Base-by-base conservation (phyloP, 1,140 invertebrate genomes). In the Calosoma granatense region DNA sequence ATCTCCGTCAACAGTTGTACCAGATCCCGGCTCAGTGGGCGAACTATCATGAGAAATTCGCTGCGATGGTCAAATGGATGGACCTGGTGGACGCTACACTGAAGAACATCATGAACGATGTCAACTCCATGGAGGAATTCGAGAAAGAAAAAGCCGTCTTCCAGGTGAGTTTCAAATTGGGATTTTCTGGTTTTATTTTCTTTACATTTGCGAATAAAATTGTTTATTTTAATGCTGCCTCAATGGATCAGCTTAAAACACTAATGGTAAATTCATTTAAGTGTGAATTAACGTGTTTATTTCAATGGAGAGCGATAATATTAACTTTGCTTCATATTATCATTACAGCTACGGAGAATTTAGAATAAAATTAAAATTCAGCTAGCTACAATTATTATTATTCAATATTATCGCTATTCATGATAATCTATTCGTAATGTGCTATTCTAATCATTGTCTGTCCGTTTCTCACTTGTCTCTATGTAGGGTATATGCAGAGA, bases 11-110 rank as follows among this genome's bases (percentile, higher is more conserved):
- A 56, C 86, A 92, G 58, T 70, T 96, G 23, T 85, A 91, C 63
- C 84, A 92, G 70, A 87, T 95, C 59, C 92, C 92, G 2, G 86
- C 91, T 55, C 86, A 93, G 68, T 95, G 92, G 93, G 84, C 87
- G 56, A 80, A 83, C 6, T 96, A 96, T 64, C 84, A 84, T 70
- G 71, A 81, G 47, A 92, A 85, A 78, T 92, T 92, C 66, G 76
- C 80, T 21, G 86, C 88, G 56, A 91, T 96, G 81, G 81, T 84
- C n/a, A 72, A 75, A 39, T 97, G 93, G 91, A 94, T 96, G 89
- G 84, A 92, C 66, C 80, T 82, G 51, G 88, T 97, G 0, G 92
- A 96, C 66, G 78, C 78, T 54, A 85, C 86, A 21, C 78, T 95
- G 58, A 84, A 85, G 64, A 86, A 85, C 55, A 87, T 96, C 60